These are phyloP conservation scores for Peromyscus californicus DNA, from an alignment of 2,113 vertebrate genomes.

Conservation along the genomic window DNA sequence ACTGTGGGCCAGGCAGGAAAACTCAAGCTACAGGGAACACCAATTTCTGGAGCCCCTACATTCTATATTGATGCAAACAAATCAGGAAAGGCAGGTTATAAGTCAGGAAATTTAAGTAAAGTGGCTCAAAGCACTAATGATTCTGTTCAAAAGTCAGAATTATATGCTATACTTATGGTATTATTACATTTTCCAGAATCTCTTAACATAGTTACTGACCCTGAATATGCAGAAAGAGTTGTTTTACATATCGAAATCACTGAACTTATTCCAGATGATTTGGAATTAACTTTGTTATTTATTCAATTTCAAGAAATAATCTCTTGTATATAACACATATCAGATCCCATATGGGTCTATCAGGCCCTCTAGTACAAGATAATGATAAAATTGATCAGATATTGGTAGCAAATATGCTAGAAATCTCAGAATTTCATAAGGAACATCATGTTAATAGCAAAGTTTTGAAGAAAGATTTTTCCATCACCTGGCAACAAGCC, in stretches of 20 bases:
- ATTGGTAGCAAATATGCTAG: neutral
- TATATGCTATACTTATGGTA: neutral
- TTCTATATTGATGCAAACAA: neutral
- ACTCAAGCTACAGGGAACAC: rapidly evolving
- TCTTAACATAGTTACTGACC: neutral
- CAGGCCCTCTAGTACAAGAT: neutral
- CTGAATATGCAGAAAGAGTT: too few relatives aligned
- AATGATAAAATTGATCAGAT: neutral
- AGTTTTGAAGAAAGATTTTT: neutral
- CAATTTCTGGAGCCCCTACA: neutral
- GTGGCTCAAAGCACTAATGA: neutral
- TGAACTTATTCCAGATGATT: neutral
- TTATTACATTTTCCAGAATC: neutral
- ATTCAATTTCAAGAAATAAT: neutral
- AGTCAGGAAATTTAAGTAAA: neutral
- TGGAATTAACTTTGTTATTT: neutral
- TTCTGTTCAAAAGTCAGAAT: neutral
- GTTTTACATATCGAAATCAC: too few relatives aligned
- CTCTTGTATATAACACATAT: neutral
- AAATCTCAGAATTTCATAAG: neutral
- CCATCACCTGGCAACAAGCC: neutral
- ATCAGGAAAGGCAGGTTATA: neutral
- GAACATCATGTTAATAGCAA: neutral
- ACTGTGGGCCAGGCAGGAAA: too few relatives aligned
- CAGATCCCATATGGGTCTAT: neutral